Base-by-base conservation (phyloP, 53 echinoderm and acorn worm genomes). In the Patiria pectinifera region DNA sequence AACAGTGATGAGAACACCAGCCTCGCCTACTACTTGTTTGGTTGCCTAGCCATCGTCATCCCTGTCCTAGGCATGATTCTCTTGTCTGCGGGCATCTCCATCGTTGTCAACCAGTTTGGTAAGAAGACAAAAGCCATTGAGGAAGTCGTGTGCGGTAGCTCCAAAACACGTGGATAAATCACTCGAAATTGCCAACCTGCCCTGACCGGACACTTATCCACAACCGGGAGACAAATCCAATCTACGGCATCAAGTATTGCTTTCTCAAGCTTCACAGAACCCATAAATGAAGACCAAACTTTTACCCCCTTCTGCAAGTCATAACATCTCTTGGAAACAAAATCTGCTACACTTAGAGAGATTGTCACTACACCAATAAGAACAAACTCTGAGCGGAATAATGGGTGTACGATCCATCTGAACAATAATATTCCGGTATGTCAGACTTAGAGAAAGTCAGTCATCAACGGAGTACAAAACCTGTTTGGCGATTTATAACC, bases 31-130 rank as follows among this genome's bases (percentile, higher is more conserved):
- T 22, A 45, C 69, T 25, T 90, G 1, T 1, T 47, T 0, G 21
- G 48, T 35, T 90, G 62, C 48, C 18, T 90, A 48, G 47, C 70
- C 16, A 90, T 90, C 21, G 80, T 47, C 48, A 90, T 80, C 14
- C 90, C 90, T 4, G 82, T 90, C 1, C 14, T 90, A 11, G 90
- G 90, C 0, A 90, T 90, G 90, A 70, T 90, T 44, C 9, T 90
- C 4, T 69, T 90, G 23, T 90, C 90, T 5, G 90, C 90, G 4
- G 90, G 80, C 15, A 80, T 90, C 69, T 63, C 80, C 22, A 80
- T 90, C 69, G 45, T 80, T 6, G 66, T 90, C 69, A 90, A 81
- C 80, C 80, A 81, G 80, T 90, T 80, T 14, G 90, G 90, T 35
- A 80, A 80, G 49, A 90, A 81, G 69, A 90, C 90, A 18, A 80